A percentile compares a stretch with the other conserved stretches of the same genome.
phyloP scores from a whole-genome alignment of 2,888 invertebrate genomes.

The Epistrophella euchroma region DNA sequence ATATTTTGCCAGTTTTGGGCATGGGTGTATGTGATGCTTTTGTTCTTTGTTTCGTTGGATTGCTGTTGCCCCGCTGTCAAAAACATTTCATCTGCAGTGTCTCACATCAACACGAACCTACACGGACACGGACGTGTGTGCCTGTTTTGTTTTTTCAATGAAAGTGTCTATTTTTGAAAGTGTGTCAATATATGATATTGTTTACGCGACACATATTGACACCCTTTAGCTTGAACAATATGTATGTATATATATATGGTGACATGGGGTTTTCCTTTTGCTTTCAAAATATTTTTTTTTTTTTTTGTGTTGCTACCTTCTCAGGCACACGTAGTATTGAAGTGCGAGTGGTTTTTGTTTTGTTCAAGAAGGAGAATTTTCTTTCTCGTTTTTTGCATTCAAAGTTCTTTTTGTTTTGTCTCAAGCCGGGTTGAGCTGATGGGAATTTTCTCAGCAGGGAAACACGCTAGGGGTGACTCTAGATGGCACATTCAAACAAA shows the following conservation, averaged over 20 bases:
- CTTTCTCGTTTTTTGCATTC: constrained; percentile 33
- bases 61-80: constrained; percentile 52
- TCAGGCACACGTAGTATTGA: constrained; percentile 21
- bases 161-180: constrained; percentile 70
- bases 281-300: not conserved
- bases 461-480: not conserved
- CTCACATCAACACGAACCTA: constrained; percentile 35
- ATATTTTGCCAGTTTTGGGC: constrained; percentile 10
- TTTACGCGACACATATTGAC: constrained; percentile 75
- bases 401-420: constrained; percentile 47
- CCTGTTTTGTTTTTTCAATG: constrained; percentile 51
- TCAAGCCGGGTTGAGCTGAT: constrained; percentile 31
- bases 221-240: constrained; percentile 54
- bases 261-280: not conserved
- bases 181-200: constrained; percentile 74
- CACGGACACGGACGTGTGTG: not conserved
- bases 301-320: not conserved
- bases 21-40: not conserved
- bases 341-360: constrained; percentile 45
- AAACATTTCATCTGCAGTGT: constrained; percentile 72
- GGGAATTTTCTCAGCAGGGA: constrained; percentile 11
- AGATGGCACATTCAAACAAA: constrained; percentile 16
- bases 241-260: not conserved
- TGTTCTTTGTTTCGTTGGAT: constrained; percentile 28
- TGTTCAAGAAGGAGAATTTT: not conserved